Evolutionary conservation across 2,797 vertebrate genomes (phyloP).

Genomic region (Lates japonicus): DNA sequence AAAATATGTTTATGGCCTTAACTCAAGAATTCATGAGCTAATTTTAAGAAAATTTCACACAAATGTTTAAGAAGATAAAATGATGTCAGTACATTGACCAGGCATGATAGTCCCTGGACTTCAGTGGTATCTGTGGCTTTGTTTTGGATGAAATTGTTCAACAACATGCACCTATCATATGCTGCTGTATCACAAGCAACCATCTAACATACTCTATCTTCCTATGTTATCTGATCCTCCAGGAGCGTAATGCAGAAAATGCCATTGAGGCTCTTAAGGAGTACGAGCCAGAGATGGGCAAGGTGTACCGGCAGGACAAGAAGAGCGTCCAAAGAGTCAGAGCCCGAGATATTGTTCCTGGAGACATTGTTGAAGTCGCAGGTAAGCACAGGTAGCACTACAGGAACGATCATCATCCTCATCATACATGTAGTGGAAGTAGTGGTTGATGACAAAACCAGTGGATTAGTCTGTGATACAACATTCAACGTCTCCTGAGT

Average conservation of each 20-base stretch:
- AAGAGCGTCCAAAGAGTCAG: conserved; percentile 86
- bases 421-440: background rate
- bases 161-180: background rate
- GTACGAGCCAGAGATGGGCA: conserved; percentile 89
- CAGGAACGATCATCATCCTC: background rate
- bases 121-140: background rate
- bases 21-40: too few species aligned
- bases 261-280: conserved; percentile 88
- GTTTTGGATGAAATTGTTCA: background rate
- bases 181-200: background rate
- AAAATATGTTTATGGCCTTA: too few species aligned
- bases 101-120: background rate
- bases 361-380: conserved; percentile 88
- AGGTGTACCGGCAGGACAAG: conserved; percentile 88
- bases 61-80: too few species aligned
- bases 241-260: conserved; percentile 89
- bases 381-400: conserved; percentile 65
- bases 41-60: too few species aligned
- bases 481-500: background rate
- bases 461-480: background rate
- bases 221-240: background rate
- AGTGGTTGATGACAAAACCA: background rate
- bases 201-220: background rate
- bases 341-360: conserved; percentile 87
- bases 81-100: background rate